Evolutionary conservation across 1,140 invertebrate genomes (phyloP).

Genomic region (Drosophila pachea): DNA sequence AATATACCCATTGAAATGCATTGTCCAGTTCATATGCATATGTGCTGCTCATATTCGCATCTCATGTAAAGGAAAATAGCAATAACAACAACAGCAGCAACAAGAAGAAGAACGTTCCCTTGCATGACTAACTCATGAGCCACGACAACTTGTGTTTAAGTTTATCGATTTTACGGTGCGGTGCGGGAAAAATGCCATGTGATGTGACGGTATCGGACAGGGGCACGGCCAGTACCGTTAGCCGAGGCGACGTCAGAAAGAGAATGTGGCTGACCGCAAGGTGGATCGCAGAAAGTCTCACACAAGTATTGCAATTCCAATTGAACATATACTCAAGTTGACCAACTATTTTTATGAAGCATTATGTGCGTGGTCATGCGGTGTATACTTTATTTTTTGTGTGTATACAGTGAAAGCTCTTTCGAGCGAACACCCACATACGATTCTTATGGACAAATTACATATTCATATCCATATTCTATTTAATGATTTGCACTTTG

Average conservation of each 20-base stretch:
- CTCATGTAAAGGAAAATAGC: background rate
- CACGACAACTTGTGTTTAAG: conserved; percentile 47
- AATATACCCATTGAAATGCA: background rate
- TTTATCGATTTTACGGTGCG: conserved; percentile 70
- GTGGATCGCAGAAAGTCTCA: background rate
- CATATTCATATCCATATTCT: background rate
- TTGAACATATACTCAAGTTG: conserved; percentile 2
- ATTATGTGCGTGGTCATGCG: background rate
- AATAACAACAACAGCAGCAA: background rate
- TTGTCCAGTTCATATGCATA: background rate
- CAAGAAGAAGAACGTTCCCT: background rate
- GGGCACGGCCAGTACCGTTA: conserved; percentile 14
- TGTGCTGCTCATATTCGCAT: background rate
- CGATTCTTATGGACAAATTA: background rate
- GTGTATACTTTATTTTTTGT: conserved; percentile 11
- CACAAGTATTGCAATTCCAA: background rate
- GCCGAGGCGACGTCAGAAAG: background rate
- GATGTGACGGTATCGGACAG: conserved; percentile 31
- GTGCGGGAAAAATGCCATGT: conserved; percentile 54
- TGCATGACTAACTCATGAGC: conserved; percentile 48
- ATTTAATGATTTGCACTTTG: too few relatives aligned
- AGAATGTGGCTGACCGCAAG: background rate
- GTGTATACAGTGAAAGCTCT: conserved; percentile 6
- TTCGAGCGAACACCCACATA: background rate
- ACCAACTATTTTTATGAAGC: background rate